phyloP scores from a whole-genome alignment of 2,797 vertebrate genomes.

The Girardinus metallicus region DNA sequence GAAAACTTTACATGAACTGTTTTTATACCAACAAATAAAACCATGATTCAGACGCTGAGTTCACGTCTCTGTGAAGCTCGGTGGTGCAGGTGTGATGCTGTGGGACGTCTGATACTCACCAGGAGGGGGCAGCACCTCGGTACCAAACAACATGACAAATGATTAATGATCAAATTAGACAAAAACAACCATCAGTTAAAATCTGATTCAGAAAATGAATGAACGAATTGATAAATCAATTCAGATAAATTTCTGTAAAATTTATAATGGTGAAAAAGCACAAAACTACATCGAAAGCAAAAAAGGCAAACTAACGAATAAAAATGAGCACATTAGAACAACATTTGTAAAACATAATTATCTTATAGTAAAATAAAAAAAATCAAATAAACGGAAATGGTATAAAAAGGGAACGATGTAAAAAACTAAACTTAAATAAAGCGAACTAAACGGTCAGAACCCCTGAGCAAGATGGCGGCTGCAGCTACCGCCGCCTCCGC shows the following conservation, averaged over 20 bases:
- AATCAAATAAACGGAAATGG: not conserved
- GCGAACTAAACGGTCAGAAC: not conserved
- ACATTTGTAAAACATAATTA: too few relatives aligned
- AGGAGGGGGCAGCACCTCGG: not conserved
- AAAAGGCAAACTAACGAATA: not conserved
- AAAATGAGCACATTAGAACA: not conserved
- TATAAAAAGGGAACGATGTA: not conserved
- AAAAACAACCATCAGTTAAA: not conserved
- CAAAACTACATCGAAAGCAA: not conserved
- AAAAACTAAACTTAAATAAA: not conserved
- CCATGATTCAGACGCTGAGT: not conserved
- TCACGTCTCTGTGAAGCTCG: not conserved
- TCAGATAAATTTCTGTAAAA: not conserved
- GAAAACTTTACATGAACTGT: not conserved
- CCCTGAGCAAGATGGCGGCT: conserved; percentile 6
- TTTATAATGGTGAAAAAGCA: too few relatives aligned
- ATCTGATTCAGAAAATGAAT: not conserved
- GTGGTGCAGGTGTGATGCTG: not conserved
- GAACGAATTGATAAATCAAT: too few relatives aligned
- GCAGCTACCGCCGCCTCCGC: too few relatives aligned
- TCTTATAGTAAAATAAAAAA: too few relatives aligned
- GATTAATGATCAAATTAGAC: not conserved
- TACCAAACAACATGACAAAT: not conserved
- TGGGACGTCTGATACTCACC: not conserved
- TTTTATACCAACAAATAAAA: conserved; percentile 5